Conservation (phyloP, 2,113 vertebrate genomes). For the Calyptomena viridis region DNA sequence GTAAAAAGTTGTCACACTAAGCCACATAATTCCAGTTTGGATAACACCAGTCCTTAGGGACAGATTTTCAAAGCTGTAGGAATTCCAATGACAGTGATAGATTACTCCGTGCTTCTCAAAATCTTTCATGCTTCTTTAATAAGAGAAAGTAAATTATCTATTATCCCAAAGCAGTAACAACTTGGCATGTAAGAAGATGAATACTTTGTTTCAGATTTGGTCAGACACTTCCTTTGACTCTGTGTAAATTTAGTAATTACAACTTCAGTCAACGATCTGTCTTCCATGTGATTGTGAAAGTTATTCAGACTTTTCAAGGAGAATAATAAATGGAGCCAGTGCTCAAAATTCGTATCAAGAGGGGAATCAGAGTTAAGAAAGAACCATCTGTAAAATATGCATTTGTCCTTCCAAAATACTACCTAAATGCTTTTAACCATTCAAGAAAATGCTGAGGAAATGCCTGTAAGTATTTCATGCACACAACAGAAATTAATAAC, state of each 20-base stretch:
- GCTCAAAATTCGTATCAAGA: background rate
- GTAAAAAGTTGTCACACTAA: background rate
- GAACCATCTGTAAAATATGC: background rate
- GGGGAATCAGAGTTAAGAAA: background rate
- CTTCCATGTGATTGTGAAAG: background rate
- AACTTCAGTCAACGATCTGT: background rate
- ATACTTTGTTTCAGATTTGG: background rate
- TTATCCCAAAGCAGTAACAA: background rate
- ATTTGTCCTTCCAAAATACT: background rate
- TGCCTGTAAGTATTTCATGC: background rate
- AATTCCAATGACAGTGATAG: slow-evolving; percentile 29
- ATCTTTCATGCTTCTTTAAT: background rate
- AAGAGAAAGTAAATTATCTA: background rate
- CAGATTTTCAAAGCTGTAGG: background rate
- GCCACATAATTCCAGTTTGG: background rate
- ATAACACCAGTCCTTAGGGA: background rate
- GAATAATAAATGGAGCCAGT: background rate
- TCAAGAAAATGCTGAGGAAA: background rate
- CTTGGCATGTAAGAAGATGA: background rate
- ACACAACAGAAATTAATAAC: background rate
- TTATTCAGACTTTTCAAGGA: background rate
- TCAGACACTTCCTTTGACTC: background rate
- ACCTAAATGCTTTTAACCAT: background rate
- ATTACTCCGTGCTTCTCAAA: background rate
- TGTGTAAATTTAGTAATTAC: background rate